These are phyloP conservation scores for Thunnus maccoyii DNA, from an alignment of 2,113 vertebrate genomes.

Conservation along the genomic window DNA sequence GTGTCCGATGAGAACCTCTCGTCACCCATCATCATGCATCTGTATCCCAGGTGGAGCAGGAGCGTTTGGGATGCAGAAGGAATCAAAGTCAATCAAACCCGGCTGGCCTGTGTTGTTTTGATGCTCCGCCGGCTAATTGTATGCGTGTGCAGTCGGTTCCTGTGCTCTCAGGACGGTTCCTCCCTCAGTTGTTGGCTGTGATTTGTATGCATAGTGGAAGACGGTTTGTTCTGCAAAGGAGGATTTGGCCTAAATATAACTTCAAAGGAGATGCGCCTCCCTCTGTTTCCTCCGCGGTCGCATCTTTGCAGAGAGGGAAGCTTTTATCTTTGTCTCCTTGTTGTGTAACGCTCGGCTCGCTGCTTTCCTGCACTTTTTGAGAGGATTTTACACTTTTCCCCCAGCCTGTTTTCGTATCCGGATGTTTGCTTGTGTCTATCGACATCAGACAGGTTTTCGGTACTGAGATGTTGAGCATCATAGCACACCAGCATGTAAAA, in stretches of 20 bases:
- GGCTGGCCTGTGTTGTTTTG: constrained; percentile 3
- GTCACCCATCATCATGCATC: constrained; percentile 23
- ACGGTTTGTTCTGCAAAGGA: constrained; percentile 65
- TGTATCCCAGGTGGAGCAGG: background rate
- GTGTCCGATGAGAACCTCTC: background rate
- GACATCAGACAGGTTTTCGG: constrained; percentile 4
- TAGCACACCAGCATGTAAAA: too few species aligned
- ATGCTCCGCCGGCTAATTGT: constrained; percentile 16
- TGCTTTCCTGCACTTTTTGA: constrained; percentile 20
- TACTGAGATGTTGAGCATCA: too few species aligned
- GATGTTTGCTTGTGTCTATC: constrained; percentile 1
- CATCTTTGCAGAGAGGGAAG: constrained; percentile 41
- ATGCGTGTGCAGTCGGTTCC: background rate
- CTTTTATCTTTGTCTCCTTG: constrained; percentile 58
- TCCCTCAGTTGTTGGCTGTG: constrained; percentile 40
- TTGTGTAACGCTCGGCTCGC: constrained; percentile 4
- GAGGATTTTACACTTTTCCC: constrained; percentile 23
- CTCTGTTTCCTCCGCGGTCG: constrained; percentile 40
- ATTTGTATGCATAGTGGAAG: constrained; percentile 59
- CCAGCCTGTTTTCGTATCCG: background rate
- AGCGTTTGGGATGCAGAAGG: background rate
- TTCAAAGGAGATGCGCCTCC: constrained; percentile 59
- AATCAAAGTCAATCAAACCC: constrained; percentile 16
- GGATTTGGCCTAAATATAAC: constrained; percentile 78
- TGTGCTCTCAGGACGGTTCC: constrained; percentile 35